Evolutionary conservation across 2,888 invertebrate genomes (phyloP).

Genomic region (Leucophora obtusa): DNA sequence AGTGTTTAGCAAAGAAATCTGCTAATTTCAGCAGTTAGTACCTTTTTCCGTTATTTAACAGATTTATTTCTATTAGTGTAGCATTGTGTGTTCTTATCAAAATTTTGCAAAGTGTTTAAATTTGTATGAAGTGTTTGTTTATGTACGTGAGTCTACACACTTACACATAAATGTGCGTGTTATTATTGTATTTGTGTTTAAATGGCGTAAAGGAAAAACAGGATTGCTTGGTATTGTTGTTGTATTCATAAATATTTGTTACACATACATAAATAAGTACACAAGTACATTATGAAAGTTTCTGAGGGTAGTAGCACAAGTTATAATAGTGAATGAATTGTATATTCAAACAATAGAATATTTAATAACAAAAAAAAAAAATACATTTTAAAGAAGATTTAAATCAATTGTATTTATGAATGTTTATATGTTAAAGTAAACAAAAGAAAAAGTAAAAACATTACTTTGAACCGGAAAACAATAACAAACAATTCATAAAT

Average conservation of each 20-base stretch:
- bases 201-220: slow-evolving; percentile 42
- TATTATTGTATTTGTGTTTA: neutral
- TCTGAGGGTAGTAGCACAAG: slow-evolving; percentile 1
- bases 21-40: too few species aligned
- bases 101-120: neutral
- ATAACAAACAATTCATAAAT: neutral
- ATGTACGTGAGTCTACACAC: neutral
- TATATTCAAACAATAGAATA: neutral
- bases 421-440: neutral
- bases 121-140: neutral
- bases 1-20: too few species aligned
- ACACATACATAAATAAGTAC: too few species aligned
- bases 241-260: too few species aligned
- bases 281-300: neutral
- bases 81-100: too few species aligned
- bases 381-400: neutral
- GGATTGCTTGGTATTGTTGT: too few species aligned
- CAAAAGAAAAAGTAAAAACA: neutral
- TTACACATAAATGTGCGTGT: neutral
- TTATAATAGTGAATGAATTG: neutral
- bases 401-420: neutral
- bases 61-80: too few species aligned
- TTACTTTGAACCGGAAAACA: neutral
- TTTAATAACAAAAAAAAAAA: neutral
- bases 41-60: too few species aligned